phyloP scores from a whole-genome alignment of 2,888 invertebrate species.

The Ophioninae sp. region DNA sequence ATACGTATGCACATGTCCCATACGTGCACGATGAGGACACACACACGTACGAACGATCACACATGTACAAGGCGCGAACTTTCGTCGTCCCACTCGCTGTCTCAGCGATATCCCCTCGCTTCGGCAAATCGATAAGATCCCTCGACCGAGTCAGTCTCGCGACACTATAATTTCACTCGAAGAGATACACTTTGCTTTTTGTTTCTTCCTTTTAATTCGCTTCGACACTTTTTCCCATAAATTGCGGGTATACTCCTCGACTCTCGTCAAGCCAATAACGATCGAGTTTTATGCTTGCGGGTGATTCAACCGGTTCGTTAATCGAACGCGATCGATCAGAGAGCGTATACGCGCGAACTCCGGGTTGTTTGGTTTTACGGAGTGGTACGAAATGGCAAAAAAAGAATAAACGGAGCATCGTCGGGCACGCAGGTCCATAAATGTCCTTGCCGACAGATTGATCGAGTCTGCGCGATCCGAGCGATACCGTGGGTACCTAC shows the following conservation, averaged over 20 bases:
- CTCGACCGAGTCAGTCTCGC: slow-evolving; percentile 44
- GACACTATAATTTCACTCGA: slow-evolving; percentile 58
- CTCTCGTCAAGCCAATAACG: slow-evolving; percentile 62
- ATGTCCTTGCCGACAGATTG: slow-evolving; percentile 57
- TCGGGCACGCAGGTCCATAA: slow-evolving; percentile 16
- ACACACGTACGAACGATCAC: neutral
- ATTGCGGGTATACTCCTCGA: slow-evolving; percentile 46
- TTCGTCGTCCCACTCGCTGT: slow-evolving; percentile 62
- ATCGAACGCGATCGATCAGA: slow-evolving; percentile 63
- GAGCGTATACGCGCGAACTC: slow-evolving; percentile 46
- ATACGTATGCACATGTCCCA: neutral
- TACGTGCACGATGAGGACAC: neutral
- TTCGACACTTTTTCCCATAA: slow-evolving; percentile 58
- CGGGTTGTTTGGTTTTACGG: slow-evolving; percentile 56
- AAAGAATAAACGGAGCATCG: neutral
- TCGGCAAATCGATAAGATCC: slow-evolving; percentile 60
- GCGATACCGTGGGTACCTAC: slow-evolving; percentile 3
- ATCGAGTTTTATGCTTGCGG: slow-evolving; percentile 51
- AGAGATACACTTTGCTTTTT: slow-evolving; percentile 31
- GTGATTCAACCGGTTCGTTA: slow-evolving; percentile 64
- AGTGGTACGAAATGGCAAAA: slow-evolving; percentile 24
- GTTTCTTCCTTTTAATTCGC: slow-evolving; percentile 31
- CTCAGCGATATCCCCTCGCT: slow-evolving; percentile 58
- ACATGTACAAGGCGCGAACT: slow-evolving; percentile 25
- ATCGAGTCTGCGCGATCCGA: slow-evolving; percentile 41